phyloP scores from a whole-genome alignment of 1,140 invertebrate species.

The Drosophila littoralis region DNA sequence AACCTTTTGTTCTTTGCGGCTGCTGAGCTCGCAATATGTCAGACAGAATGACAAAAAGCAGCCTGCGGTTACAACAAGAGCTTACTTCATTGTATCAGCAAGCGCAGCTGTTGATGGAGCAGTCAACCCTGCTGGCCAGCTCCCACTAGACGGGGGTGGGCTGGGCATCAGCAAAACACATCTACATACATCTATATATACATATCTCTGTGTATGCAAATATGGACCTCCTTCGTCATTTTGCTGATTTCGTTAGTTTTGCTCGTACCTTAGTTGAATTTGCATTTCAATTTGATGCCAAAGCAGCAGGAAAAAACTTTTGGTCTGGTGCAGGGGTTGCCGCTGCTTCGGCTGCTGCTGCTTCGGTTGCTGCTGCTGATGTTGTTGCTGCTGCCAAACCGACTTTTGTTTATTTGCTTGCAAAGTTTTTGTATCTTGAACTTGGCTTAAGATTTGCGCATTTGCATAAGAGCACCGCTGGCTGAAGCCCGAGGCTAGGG shows the following conservation, averaged over 20 bases:
- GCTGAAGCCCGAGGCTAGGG: background rate
- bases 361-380: background rate
- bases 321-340: conserved; percentile 14
- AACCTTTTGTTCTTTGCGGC: conserved; percentile 48
- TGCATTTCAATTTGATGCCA: conserved; percentile 77
- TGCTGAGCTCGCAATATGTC: conserved; percentile 24
- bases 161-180: too few relatives aligned
- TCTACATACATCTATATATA: background rate
- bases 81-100: background rate
- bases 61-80: background rate
- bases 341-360: conserved; percentile 1
- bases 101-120: background rate
- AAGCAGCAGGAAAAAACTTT: conserved; percentile 36
- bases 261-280: conserved; percentile 68
- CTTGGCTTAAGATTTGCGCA: conserved; percentile 51
- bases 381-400: conserved; percentile 1
- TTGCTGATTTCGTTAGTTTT: conserved; percentile 64
- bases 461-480: conserved; percentile 57
- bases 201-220: conserved; percentile 36
- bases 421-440: conserved; percentile 68
- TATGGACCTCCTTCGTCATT: conserved; percentile 24
- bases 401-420: conserved; percentile 71
- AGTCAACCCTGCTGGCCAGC: background rate
- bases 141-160: too few relatives aligned
- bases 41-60: background rate